Conservation (phyloP, 2,888 invertebrate genomes). For the Morpho deidamia region DNA sequence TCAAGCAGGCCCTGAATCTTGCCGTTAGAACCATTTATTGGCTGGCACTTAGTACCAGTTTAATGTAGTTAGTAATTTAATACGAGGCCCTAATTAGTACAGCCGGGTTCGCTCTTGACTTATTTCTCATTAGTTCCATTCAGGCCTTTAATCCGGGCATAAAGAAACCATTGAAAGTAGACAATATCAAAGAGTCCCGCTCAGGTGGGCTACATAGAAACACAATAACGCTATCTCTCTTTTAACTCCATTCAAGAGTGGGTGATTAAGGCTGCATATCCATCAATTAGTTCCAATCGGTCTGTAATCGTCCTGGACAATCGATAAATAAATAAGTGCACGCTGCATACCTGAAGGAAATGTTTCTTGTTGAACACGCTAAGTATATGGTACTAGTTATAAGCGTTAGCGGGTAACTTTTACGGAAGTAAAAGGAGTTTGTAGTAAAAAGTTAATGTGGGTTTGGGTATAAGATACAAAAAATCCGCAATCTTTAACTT, state of each 20-base stretch:
- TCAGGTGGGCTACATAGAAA: conserved; percentile 8
- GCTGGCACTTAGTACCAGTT: too few species aligned
- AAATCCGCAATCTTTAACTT: too few species aligned
- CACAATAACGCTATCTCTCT: conserved; percentile 15
- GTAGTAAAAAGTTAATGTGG: too few species aligned
- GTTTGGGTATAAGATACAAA: too few species aligned
- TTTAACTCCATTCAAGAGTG: conserved; percentile 18
- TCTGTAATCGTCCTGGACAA: conserved; percentile 37
- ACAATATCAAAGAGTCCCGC: conserved; percentile 12
- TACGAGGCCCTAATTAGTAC: too few species aligned
- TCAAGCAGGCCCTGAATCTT: too few species aligned
- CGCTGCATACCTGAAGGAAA: conserved; percentile 34
- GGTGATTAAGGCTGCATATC: conserved; percentile 19
- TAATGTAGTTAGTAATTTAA: too few species aligned
- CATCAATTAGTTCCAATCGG: conserved; percentile 29
- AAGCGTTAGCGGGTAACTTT: background rate
- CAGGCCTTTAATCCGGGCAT: background rate
- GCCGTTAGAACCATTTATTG: too few species aligned
- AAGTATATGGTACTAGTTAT: conserved; percentile 18
- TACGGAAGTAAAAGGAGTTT: too few species aligned
- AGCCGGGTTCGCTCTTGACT: too few species aligned
- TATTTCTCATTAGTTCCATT: background rate
- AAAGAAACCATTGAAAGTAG: background rate
- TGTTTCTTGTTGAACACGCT: conserved; percentile 34
- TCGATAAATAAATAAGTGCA: conserved; percentile 43